A percentile compares a stretch with the other conserved stretches of the same genome.
phyloP scores from a whole-genome alignment of 23 tunicate genomes.

The Halocynthia roretzi region DNA sequence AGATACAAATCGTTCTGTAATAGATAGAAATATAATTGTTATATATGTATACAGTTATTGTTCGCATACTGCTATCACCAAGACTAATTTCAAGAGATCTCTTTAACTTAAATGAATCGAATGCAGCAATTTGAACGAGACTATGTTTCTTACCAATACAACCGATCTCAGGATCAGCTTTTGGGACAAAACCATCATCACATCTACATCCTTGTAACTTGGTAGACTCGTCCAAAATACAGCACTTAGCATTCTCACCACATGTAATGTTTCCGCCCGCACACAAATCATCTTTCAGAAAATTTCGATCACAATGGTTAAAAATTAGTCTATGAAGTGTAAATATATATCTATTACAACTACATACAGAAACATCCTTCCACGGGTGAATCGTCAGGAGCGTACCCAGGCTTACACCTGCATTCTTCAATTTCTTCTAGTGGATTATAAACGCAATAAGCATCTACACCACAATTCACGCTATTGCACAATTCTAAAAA shows the following conservation, averaged over 20 bases:
- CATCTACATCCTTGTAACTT: background rate
- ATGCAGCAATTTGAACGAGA: no score
- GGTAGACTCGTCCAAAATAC: background rate
- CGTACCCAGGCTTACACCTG: background rate
- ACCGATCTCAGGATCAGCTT: background rate
- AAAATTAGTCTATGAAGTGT: no score
- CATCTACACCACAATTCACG: background rate
- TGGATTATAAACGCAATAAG: background rate
- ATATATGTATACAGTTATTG: no score
- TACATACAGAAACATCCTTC: background rate
- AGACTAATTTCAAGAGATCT: no score
- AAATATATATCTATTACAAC: no score
- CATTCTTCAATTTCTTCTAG: background rate
- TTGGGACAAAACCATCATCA: background rate
- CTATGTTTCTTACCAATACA: background rate
- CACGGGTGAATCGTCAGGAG: background rate
- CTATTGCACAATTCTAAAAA: background rate
- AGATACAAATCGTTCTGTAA: no score
- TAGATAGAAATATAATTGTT: no score
- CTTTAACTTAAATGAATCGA: no score
- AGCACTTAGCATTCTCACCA: background rate
- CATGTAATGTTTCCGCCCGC: background rate
- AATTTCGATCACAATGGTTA: no score
- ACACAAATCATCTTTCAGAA: background rate
- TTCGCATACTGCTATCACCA: no score